phyloP scores from a whole-genome alignment of 2,797 vertebrate species.

The Cyprinella venusta region DNA sequence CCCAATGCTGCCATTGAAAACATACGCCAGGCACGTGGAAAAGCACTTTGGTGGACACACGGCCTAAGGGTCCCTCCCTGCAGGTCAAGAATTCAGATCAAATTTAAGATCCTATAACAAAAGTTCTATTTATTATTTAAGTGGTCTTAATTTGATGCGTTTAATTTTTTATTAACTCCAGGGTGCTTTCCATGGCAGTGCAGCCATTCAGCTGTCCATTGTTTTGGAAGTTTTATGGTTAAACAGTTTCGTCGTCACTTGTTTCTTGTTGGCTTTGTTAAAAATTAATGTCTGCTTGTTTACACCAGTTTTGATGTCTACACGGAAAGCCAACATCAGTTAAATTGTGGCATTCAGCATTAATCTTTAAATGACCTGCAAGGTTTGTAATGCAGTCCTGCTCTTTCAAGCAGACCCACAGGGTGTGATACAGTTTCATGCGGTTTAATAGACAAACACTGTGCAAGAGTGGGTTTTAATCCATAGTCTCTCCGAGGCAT shows the following conservation, averaged over 20 bases:
- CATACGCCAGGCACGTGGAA: no score
- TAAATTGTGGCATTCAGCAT: slow-evolving; percentile 36
- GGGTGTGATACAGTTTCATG: slow-evolving; percentile 12
- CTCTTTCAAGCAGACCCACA: slow-evolving; percentile 8
- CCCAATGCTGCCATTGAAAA: no score
- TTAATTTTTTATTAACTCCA: neutral
- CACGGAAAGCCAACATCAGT: slow-evolving; percentile 40
- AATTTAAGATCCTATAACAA: neutral
- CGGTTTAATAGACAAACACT: slow-evolving; percentile 13
- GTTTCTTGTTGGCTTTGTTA: slow-evolving; percentile 19
- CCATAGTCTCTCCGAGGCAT: slow-evolving; percentile 12
- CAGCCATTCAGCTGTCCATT: neutral
- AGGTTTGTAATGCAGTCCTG: slow-evolving; percentile 8
- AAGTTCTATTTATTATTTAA: neutral
- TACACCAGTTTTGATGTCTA: slow-evolving; percentile 43
- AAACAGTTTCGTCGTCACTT: neutral
- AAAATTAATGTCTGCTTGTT: slow-evolving; percentile 50
- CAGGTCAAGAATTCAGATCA: no score
- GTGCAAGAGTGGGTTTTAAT: neutral
- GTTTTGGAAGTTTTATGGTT: neutral
- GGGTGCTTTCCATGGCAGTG: neutral
- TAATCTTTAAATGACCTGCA: slow-evolving; percentile 50
- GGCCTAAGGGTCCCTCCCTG: no score
- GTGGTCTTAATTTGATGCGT: neutral
- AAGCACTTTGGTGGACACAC: no score